A percentile compares a stretch with the other conserved stretches of the same genome.
These are phyloP conservation scores for Saccopteryx bilineata DNA, from an alignment of 2,113 vertebrate genomes.

Conservation along the genomic window DNA sequence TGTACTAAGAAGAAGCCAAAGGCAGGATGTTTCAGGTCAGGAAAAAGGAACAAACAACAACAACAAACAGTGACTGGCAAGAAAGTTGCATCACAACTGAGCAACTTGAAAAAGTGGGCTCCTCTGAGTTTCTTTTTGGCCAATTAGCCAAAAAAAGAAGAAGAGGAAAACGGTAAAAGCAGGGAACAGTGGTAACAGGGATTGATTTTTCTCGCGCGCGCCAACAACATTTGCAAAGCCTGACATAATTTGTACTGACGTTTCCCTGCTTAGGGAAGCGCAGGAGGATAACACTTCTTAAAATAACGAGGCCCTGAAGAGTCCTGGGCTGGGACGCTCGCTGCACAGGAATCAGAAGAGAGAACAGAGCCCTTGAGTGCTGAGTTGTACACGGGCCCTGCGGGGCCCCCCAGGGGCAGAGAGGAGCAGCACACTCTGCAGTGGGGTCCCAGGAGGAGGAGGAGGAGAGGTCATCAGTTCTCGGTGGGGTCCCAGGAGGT, in stretches of 20 bases:
- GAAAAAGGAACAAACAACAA: not conserved
- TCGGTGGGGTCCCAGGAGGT: too few species aligned
- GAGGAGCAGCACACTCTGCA: too few species aligned
- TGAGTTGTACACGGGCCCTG: not conserved
- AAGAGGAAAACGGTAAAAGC: not conserved
- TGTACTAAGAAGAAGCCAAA: not conserved
- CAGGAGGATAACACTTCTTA: not conserved
- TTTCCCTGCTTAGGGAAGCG: not conserved
- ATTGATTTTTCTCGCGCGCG: conserved; percentile 5
- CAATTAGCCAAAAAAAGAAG: not conserved
- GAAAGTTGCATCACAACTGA: not conserved
- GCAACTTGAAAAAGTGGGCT: not conserved
- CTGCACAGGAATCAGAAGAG: not conserved
- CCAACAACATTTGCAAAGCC: not conserved
- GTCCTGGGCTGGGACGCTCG: not conserved
- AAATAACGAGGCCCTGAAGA: not conserved
- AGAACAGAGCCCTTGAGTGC: not conserved
- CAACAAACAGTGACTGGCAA: not conserved
- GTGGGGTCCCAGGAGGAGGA: too few species aligned
- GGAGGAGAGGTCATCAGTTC: too few species aligned
- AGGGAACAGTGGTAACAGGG: not conserved
- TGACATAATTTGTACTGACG: not conserved
- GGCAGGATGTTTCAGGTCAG: not conserved
- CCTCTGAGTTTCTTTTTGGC: not conserved
- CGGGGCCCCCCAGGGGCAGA: too few species aligned